Conservation (phyloP, 2,797 vertebrate species). For the Acipenser transmontanus region DNA sequence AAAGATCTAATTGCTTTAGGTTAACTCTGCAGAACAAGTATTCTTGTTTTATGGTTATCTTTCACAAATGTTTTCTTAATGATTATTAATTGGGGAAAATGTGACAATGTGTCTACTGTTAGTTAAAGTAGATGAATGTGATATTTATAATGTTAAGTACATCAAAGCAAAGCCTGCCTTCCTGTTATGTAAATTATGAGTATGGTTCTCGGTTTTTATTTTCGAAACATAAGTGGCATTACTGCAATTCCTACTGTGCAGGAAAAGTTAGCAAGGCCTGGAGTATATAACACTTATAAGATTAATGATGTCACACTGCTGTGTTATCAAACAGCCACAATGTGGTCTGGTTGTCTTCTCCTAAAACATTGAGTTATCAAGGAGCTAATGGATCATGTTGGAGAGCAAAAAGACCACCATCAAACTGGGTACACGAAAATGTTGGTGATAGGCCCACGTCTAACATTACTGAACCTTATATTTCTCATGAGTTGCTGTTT, state of each 20-base stretch:
- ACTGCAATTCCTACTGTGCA: background rate
- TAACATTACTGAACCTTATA: no score
- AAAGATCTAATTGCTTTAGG: no score
- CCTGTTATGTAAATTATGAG: constrained; percentile 17
- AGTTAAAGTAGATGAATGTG: constrained; percentile 8
- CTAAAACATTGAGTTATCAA: constrained; percentile 30
- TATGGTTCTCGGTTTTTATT: constrained; percentile 11
- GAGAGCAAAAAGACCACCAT: constrained; percentile 13
- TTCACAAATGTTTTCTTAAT: no score
- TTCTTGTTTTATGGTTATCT: no score
- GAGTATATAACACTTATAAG: constrained; percentile 22
- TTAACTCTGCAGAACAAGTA: no score
- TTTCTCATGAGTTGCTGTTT: no score
- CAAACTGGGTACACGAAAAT: background rate
- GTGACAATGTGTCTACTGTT: no score
- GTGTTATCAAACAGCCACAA: constrained; percentile 41
- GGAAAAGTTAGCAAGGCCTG: constrained; percentile 6
- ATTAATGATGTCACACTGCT: constrained; percentile 30
- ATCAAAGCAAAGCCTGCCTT: constrained; percentile 6
- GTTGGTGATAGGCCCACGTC: no score
- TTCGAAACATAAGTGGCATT: constrained; percentile 8
- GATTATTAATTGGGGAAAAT: no score
- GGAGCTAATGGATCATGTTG: constrained; percentile 32
- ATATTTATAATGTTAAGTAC: constrained; percentile 11
- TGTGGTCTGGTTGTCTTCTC: constrained; percentile 39